Evolutionary conservation across 1,140 invertebrate species (phyloP).

Genomic region (Cyclina sinensis): DNA sequence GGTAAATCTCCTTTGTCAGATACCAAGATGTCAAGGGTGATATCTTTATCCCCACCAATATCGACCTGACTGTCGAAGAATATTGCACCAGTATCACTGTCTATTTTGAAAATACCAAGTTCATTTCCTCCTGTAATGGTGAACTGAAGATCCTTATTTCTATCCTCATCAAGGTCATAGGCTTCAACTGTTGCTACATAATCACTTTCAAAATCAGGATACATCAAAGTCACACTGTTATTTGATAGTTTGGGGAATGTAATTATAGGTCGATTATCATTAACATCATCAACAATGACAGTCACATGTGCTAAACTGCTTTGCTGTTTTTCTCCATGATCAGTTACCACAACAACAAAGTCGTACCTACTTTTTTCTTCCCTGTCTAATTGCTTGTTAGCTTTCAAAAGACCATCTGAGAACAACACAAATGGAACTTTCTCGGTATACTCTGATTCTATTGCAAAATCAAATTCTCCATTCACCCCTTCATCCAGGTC

Average conservation of each 20-base stretch:
- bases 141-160: constrained; percentile 73
- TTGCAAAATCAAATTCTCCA: constrained; percentile 92
- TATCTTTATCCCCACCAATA: constrained; percentile 47
- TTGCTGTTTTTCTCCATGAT: constrained; percentile 90
- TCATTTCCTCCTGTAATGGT: constrained; percentile 83
- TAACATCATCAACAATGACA: constrained; percentile 90
- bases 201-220: constrained; percentile 69
- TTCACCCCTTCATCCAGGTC: constrained; percentile 96
- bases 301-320: constrained; percentile 87
- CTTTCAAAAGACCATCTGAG: constrained; percentile 87
- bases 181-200: constrained; percentile 71
- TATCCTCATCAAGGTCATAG: constrained; percentile 76
- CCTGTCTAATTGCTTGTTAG: constrained; percentile 93
- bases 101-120: constrained; percentile 94
- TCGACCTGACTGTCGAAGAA: constrained; percentile 23
- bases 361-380: constrained; percentile 92
- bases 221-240: constrained; percentile 72
- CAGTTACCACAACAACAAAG: constrained; percentile 90
- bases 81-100: constrained; percentile 91
- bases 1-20: constrained; percentile 41
- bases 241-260: constrained; percentile 77
- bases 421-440: constrained; percentile 88
- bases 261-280: constrained; percentile 95
- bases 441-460: constrained; percentile 90
- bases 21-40: constrained; percentile 45